These are phyloP conservation scores for Strigamia crassipes DNA, from an alignment of 2,888 invertebrate species.

Conservation along the genomic window DNA sequence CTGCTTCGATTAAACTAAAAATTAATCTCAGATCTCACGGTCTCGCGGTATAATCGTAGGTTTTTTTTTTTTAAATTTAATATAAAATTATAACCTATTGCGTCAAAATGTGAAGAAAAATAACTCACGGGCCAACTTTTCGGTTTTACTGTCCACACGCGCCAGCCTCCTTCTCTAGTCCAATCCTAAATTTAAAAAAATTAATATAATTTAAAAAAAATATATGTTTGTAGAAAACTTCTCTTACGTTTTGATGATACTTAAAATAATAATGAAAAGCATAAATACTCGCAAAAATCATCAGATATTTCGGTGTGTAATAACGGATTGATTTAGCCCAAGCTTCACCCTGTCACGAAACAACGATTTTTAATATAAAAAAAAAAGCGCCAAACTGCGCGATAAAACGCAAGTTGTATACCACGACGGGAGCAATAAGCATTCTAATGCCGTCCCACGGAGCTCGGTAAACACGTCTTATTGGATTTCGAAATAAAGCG, in stretches of 20 bases:
- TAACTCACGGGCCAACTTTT: constrained; percentile 63
- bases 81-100: no score
- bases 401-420: constrained; percentile 56
- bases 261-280: constrained; percentile 75
- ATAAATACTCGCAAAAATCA: constrained; percentile 64
- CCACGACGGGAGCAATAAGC: constrained; percentile 67
- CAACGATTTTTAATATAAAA: constrained; percentile 23
- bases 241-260: constrained; percentile 76
- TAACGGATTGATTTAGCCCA: constrained; percentile 65
- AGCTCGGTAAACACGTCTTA: constrained; percentile 71
- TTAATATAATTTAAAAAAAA: not conserved
- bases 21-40: no score
- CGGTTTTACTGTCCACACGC: constrained; percentile 65
- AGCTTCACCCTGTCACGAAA: constrained; percentile 65
- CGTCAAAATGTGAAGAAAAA: no score
- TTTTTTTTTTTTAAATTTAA: no score
- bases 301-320: constrained; percentile 67
- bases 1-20: no score
- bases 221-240: no score
- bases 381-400: no score
- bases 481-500: constrained; percentile 66
- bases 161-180: constrained; percentile 77
- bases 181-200: constrained; percentile 67
- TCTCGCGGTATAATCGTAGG: no score
- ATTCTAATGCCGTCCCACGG: constrained; percentile 72